Conservation (phyloP, 2,113 vertebrate genomes). For the Malurus melanocephalus region DNA sequence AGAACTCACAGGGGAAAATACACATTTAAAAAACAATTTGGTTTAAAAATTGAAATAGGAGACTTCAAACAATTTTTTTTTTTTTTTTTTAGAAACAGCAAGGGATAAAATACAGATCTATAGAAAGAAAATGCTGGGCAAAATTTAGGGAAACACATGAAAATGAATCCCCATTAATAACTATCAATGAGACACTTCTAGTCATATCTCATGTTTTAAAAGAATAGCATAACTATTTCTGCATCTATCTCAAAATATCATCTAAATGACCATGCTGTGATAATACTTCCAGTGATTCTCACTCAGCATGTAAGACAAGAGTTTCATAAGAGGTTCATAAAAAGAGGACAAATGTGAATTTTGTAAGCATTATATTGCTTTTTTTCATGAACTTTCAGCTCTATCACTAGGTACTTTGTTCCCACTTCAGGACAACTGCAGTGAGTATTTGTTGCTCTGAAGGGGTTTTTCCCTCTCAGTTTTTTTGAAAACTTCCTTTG, state of each 20-base stretch:
- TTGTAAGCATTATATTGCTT: not conserved
- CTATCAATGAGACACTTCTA: not conserved
- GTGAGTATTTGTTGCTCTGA: not conserved
- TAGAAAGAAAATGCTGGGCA: not conserved
- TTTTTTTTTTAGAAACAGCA: not conserved
- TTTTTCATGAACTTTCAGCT: not conserved
- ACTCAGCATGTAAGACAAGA: not conserved
- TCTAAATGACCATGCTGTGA: not conserved
- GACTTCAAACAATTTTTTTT: not conserved
- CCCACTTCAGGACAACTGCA: not conserved
- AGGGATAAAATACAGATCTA: not conserved
- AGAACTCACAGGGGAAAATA: not conserved
- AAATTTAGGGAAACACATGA: conserved; percentile 19
- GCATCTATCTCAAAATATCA: not conserved
- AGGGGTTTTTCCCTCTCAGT: accelerated
- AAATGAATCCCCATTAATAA: conserved; percentile 12
- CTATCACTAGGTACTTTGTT: not conserved
- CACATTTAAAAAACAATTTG: conserved; percentile 24
- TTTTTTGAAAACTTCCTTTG: not conserved
- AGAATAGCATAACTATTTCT: not conserved
- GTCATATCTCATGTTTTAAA: not conserved
- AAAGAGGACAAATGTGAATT: conserved; percentile 4
- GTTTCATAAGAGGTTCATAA: not conserved
- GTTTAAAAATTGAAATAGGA: conserved; percentile 19
- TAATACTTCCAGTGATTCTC: conserved; percentile 28